Base-by-base conservation (phyloP, 2,797 vertebrate genomes). In the Apodemus agrarius region DNA sequence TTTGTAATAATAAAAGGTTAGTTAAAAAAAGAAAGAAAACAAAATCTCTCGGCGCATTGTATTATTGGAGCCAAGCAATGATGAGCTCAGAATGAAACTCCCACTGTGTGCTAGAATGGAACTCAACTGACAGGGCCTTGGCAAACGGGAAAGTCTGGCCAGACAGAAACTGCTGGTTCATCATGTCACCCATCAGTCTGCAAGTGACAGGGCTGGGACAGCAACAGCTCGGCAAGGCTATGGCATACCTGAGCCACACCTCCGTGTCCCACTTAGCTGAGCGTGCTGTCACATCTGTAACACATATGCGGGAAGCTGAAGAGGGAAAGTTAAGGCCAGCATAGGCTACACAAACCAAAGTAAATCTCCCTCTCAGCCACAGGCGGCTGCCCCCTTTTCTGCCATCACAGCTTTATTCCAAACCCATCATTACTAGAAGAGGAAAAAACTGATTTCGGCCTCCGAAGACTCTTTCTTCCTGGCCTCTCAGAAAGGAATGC, bases 21-120 rank as follows among this genome's bases (percentile, higher is more conserved):
- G 17, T 89, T 83, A 43, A 93, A 96, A 93, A 95, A 85, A 34
- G 74, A 91, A 94, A 67, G 43, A 80, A 93, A 84, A 93, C 40
- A 93, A 74, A 82, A 92, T 76, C 37, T 84, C n/a, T 61, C 67
- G 65, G 86, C 65, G 29, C 43, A 91, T 22, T 54, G 16, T 61
- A 54, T 84, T 76, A 49, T 8, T 52, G 83, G 57, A 46, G n/a
- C 21, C 90, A 96, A 76, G 43, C 67, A 85, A 82, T 59, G 11
- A 67, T 34, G 59, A 83, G 21, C 69, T 95, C 40, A 84, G 85
- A 79, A 78, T 67, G 89, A 88, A 82, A 57, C 90, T 74, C 37
- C 59, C 49, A 54, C 22, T 31, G 8, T 54, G 37, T 75, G 87
- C 54, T 75, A 69, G 57, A 84, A 54, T 0, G 10, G 83, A 94